Percentiles rank a stretch among this genome's conserved stretches.
Conservation (phyloP, 2,888 invertebrate species). For the Protonemura montana region DNA sequence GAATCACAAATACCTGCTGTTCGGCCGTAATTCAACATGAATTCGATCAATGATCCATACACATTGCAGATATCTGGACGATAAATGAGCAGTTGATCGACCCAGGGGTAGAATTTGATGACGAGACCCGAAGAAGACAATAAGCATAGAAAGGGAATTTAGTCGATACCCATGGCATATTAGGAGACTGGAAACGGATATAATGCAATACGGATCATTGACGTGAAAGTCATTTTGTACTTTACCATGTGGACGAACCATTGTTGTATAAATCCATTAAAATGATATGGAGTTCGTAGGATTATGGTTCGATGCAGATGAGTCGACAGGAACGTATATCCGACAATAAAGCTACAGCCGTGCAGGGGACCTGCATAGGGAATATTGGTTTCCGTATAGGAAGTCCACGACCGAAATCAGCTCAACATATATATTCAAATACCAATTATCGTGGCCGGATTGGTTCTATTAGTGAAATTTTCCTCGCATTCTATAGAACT, state of each 20-base stretch:
- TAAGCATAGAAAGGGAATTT: too few species aligned
- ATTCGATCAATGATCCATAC: too few species aligned
- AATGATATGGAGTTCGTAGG: neutral
- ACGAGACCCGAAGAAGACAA: too few species aligned
- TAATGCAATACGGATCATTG: neutral
- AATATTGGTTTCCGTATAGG: slow-evolving; percentile 33
- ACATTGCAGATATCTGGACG: too few species aligned
- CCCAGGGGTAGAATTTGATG: too few species aligned
- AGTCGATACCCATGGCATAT: too few species aligned
- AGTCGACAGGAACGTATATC: neutral
- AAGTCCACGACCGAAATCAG: neutral
- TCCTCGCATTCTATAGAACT: slow-evolving; percentile 47
- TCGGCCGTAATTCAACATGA: too few species aligned
- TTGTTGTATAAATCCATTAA: slow-evolving; percentile 4
- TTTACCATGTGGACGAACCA: neutral
- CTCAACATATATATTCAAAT: slow-evolving; percentile 9
- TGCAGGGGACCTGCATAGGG: neutral
- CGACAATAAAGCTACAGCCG: neutral
- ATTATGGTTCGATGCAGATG: neutral
- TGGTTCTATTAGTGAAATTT: slow-evolving; percentile 35
- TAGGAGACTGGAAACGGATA: neutral
- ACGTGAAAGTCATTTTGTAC: neutral
- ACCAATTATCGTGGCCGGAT: slow-evolving; percentile 39
- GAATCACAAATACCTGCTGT: too few species aligned
- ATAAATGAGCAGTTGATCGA: too few species aligned